Conservation (phyloP, 2,113 vertebrate genomes). For the Nerophis lumbriciformis region DNA sequence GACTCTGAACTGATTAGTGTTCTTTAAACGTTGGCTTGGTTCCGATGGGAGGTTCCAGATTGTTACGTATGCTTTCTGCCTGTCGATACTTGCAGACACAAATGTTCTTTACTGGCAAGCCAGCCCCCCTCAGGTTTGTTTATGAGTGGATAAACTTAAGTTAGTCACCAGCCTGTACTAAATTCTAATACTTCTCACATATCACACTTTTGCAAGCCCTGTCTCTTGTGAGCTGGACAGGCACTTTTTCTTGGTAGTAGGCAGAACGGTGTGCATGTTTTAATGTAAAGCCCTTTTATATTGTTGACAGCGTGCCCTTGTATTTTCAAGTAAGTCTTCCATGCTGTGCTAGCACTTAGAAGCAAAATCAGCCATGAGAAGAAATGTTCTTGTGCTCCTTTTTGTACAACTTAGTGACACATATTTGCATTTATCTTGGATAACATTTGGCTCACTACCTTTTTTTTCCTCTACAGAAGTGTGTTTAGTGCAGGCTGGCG, state of each 20-base stretch:
- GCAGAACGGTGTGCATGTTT: slow-evolving; percentile 17
- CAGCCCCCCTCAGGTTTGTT: slow-evolving; percentile 52
- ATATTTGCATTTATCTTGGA: not conserved
- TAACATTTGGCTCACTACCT: not conserved
- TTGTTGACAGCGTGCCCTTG: not conserved
- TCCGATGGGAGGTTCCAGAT: not conserved
- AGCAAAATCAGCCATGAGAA: slow-evolving; percentile 14
- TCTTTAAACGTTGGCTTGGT: slow-evolving; percentile 11
- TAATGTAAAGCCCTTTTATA: not conserved
- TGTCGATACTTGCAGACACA: slow-evolving; percentile 21
- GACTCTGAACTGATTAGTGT: slow-evolving; percentile 8
- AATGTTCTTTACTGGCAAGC: slow-evolving; percentile 11
- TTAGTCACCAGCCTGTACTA: slow-evolving; percentile 69
- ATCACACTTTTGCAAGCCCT: slow-evolving; percentile 67
- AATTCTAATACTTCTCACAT: slow-evolving; percentile 29
- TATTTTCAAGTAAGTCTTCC: not conserved
- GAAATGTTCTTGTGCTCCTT: slow-evolving; percentile 20
- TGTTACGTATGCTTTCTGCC: not conserved
- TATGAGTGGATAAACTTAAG: slow-evolving; percentile 6
- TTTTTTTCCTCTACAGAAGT: slow-evolving; percentile 16
- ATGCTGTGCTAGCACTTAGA: slow-evolving; percentile 7
- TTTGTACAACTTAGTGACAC: slow-evolving; percentile 9
- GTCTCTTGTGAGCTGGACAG: slow-evolving; percentile 66
- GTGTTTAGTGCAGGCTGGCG: slow-evolving; percentile 62
- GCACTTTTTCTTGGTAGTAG: slow-evolving; percentile 49